Evolutionary conservation across 2,888 invertebrate species (phyloP).

Genomic region (Mythimna pallens): DNA sequence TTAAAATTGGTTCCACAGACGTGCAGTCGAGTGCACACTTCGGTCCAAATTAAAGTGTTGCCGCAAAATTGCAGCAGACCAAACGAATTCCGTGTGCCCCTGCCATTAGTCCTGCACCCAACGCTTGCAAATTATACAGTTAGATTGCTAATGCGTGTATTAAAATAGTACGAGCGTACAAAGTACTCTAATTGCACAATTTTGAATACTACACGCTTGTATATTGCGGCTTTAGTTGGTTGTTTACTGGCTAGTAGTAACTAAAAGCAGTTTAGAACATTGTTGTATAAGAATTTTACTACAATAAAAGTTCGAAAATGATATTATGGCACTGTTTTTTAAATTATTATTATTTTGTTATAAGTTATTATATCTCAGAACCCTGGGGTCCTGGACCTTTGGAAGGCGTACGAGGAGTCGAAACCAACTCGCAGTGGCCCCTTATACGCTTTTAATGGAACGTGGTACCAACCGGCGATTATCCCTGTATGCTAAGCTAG

Average conservation of each 20-base stretch:
- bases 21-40: neutral
- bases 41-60: neutral
- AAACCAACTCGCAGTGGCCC: too few species aligned
- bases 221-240: slow-evolving; percentile 12
- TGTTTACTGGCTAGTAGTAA: neutral
- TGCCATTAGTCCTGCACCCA: slow-evolving; percentile 21
- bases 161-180: slow-evolving; percentile 46
- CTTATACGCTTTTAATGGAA: too few species aligned
- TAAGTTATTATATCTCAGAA: too few species aligned
- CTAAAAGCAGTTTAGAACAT: neutral
- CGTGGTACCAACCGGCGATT: too few species aligned
- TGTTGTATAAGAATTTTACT: too few species aligned
- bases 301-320: too few species aligned
- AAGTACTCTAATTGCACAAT: slow-evolving; percentile 43
- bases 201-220: slow-evolving; percentile 23
- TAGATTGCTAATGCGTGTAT: slow-evolving; percentile 37
- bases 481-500: too few species aligned
- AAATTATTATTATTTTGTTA: too few species aligned
- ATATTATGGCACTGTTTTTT: too few species aligned
- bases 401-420: too few species aligned
- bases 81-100: slow-evolving; percentile 18
- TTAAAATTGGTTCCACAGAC: neutral
- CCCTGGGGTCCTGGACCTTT: too few species aligned
- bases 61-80: neutral
- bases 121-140: slow-evolving; percentile 45